Percentiles rank a stretch among this genome's conserved stretches.
These are phyloP conservation scores for Tanytarsus gracilentus DNA, from an alignment of 2,888 invertebrate genomes.

Conservation along the genomic window DNA sequence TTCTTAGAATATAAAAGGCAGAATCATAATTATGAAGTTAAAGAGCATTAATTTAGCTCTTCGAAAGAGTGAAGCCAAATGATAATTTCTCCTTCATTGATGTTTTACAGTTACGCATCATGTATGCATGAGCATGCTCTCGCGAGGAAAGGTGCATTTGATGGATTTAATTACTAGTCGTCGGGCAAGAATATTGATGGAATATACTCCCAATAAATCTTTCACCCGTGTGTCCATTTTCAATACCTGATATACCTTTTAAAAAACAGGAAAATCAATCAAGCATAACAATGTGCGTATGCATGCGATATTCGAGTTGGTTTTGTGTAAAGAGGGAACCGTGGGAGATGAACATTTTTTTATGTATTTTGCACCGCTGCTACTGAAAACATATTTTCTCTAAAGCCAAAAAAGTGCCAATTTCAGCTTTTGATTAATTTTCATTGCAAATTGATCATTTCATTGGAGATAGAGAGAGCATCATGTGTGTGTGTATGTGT, in stretches of 20 bases:
- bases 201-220: too few relatives aligned
- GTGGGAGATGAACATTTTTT: neutral
- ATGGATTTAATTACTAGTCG: too few relatives aligned
- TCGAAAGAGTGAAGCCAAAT: too few relatives aligned
- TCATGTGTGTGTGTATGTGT: neutral
- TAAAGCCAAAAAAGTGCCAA: constrained; percentile 23
- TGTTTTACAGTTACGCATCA: too few relatives aligned
- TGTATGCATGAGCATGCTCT: too few relatives aligned
- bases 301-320: neutral
- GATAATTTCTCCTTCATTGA: too few relatives aligned
- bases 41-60: too few relatives aligned
- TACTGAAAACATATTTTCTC: neutral
- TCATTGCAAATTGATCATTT: constrained; percentile 23
- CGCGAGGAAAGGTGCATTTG: neutral
- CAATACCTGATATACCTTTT: neutral
- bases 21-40: too few relatives aligned
- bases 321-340: neutral
- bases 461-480: neutral
- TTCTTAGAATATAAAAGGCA: too few relatives aligned
- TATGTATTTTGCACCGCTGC: neutral
- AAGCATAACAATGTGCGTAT: neutral
- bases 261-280: constrained; percentile 11
- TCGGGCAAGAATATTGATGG: too few relatives aligned
- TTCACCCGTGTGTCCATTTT: neutral
- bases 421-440: constrained; percentile 23